phyloP scores from a whole-genome alignment of 1,140 invertebrate species.

The Orchesella cincta region DNA sequence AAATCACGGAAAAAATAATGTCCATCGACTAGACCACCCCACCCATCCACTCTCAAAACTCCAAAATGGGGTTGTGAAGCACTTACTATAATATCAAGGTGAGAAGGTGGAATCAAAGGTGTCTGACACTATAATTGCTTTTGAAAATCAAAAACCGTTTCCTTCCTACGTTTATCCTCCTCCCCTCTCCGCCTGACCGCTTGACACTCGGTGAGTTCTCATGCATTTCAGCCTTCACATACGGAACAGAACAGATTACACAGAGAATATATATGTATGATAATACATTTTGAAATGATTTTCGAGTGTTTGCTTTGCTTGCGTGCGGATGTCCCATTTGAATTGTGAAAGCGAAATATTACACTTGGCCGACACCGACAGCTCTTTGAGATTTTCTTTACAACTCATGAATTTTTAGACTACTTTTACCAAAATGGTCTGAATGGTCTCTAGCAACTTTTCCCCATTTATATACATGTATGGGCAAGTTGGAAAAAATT shows the following conservation, averaged over 20 bases:
- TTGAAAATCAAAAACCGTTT: background rate
- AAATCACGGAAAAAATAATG: background rate
- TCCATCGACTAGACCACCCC: background rate
- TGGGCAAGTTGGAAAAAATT: background rate
- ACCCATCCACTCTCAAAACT: background rate
- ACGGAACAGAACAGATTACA: background rate
- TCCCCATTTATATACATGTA: background rate
- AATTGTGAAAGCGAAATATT: background rate
- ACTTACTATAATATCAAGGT: background rate
- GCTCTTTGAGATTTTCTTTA: background rate
- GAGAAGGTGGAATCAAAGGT: too few species aligned
- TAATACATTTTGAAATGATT: too few species aligned
- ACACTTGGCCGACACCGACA: background rate
- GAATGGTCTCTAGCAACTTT: too few species aligned
- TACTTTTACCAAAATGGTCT: background rate
- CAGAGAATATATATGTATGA: background rate
- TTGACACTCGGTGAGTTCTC: conserved; percentile 5
- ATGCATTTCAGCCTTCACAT: background rate
- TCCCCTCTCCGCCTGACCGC: background rate
- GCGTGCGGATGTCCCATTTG: conserved; percentile 3
- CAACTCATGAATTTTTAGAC: background rate
- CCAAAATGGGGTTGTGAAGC: too few species aligned
- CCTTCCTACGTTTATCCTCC: background rate
- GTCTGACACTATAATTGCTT: background rate
- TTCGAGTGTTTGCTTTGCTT: background rate